phyloP scores from a whole-genome alignment of 2,888 invertebrate genomes.

The Acleris emargana region DNA sequence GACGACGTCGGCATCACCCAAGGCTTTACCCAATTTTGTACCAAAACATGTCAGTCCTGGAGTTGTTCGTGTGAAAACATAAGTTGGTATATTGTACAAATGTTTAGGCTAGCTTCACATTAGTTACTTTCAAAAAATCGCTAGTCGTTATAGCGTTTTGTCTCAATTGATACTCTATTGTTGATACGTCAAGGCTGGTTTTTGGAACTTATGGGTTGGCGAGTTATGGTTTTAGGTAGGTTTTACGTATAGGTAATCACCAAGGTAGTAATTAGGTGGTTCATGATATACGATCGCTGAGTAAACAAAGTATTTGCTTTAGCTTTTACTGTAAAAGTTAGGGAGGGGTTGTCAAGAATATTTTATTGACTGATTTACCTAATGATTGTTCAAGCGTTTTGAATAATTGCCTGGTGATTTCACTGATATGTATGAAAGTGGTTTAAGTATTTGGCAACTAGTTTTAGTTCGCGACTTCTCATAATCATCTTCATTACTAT shows the following conservation, averaged over 20 bases:
- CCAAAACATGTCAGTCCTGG: not conserved
- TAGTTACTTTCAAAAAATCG: not conserved
- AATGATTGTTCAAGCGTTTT: too few relatives aligned
- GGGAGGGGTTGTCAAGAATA: not conserved
- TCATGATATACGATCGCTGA: conserved; percentile 7
- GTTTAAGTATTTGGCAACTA: too few relatives aligned
- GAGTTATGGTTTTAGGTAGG: not conserved
- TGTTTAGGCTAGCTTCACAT: not conserved
- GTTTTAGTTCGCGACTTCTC: too few relatives aligned
- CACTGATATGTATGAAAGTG: too few relatives aligned
- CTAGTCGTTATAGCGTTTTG: not conserved
- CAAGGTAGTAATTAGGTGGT: conserved; percentile 14
- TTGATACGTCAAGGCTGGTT: not conserved
- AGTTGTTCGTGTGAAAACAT: not conserved
- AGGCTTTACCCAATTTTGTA: not conserved
- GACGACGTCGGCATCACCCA: not conserved
- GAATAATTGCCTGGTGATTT: too few relatives aligned
- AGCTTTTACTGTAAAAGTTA: conserved; percentile 9
- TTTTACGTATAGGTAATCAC: not conserved
- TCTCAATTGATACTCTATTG: not conserved
- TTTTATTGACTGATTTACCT: too few relatives aligned
- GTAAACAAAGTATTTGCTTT: conserved; percentile 23
- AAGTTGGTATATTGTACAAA: conserved; percentile 11
- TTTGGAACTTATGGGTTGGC: not conserved
- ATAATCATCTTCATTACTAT: too few relatives aligned